These are phyloP conservation scores for Prietella phreatophila DNA, from an alignment of 2,113 vertebrate species.

Conservation along the genomic window DNA sequence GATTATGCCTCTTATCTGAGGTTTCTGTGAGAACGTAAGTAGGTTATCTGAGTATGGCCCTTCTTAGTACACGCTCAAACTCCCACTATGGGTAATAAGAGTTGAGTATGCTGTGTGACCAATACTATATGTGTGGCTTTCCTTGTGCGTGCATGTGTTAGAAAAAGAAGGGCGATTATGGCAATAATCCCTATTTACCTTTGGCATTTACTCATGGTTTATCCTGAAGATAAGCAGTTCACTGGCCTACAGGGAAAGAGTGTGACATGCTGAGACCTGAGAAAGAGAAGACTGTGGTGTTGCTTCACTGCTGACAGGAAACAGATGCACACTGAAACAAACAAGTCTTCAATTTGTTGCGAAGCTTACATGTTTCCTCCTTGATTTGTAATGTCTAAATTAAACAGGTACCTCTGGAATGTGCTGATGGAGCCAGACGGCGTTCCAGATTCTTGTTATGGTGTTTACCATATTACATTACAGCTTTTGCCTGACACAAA, in stretches of 20 bases:
- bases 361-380: neutral
- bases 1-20: slow-evolving; percentile 39
- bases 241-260: slow-evolving; percentile 49
- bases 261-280: slow-evolving; percentile 63
- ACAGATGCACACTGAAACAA: slow-evolving; percentile 64
- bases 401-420: slow-evolving; percentile 35
- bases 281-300: slow-evolving; percentile 54
- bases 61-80: slow-evolving; percentile 41
- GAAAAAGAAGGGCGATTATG: slow-evolving; percentile 1
- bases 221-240: slow-evolving; percentile 53
- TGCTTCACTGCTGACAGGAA: slow-evolving; percentile 59
- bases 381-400: slow-evolving; percentile 20
- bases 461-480: slow-evolving; percentile 35
- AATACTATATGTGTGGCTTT: slow-evolving; percentile 22
- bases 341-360: neutral
- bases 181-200: slow-evolving; percentile 48
- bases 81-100: slow-evolving; percentile 26
- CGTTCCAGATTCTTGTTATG: slow-evolving; percentile 23
- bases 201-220: slow-evolving; percentile 52
- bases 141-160: slow-evolving; percentile 40
- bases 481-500: slow-evolving; percentile 12
- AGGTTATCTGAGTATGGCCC: slow-evolving; percentile 42
- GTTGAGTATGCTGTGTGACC: slow-evolving; percentile 4
- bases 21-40: slow-evolving; percentile 38
- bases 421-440: slow-evolving; percentile 20